Evolutionary conservation across 2,888 invertebrate species (phyloP), one percentile per base, ranked within the genome.

Genomic region (Caenorhabditis imperialis): DNA sequence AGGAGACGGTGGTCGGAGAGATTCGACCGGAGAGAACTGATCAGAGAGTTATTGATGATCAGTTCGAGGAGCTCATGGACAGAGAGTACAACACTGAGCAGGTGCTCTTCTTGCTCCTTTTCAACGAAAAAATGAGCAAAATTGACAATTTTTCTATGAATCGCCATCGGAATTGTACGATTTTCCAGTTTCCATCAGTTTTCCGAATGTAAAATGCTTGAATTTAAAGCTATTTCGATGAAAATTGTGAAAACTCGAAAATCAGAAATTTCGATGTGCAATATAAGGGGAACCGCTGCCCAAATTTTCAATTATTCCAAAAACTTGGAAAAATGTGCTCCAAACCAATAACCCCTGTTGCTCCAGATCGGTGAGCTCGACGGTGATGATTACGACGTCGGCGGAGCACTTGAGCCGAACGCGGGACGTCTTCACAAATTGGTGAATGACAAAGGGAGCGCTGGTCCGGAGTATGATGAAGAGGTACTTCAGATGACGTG

Each of bases 361-460:
- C 30, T 48, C 1, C 14, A 79, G 75, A 51, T 80, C 18, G 79
- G 79, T 30, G 82, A 81, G 25, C 53, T 81, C n/a, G 82, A 82
- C 20, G 79, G 73, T 2, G 80, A 81, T 40, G 81, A 79, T 47
- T 77, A 72, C 18, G 91, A 94, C 84, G 58, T 82, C 8, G 77
- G 58, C 18, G 96, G 94, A 0, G 90, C 91, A 86, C 89, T 94
- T 47, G 91, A 92, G 42, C 91, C 92, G 16, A 90, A 92, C 1
- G 92, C 93, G 78, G 91, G 92, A 1, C 89, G 93, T 81, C 90
- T 96, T 53, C 89, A 93, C 72, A 90, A 92, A 79, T 93, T 93
- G 48, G 92, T 93, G 0, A 91, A 93, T 50, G 93, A 95, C 88
- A 94, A 93, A 87, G 92, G 92, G 86, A 91, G 92, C 86, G 51